phyloP scores from a whole-genome alignment of 2,113 vertebrate species.

The Callocephalon fimbriatum region DNA sequence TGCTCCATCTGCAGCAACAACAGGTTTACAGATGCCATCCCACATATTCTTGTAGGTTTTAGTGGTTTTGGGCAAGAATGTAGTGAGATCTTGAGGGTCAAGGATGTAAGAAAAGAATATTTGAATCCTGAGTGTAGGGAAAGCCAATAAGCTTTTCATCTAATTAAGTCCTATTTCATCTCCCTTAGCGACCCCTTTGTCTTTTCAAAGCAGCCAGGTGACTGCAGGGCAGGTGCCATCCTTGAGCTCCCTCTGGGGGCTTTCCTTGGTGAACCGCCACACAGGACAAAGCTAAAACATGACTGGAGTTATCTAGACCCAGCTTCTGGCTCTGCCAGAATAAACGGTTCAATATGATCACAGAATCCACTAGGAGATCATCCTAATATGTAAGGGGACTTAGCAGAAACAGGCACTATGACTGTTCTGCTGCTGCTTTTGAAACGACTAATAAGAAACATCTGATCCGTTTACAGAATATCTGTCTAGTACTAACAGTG shows the following conservation, averaged over 20 bases:
- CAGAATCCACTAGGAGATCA: rapidly evolving
- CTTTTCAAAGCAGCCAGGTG: background rate
- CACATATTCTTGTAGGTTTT: background rate
- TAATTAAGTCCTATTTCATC: background rate
- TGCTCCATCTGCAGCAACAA: rapidly evolving
- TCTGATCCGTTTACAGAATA: rapidly evolving
- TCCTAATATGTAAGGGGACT: background rate
- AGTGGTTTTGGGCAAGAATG: background rate
- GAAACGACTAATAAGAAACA: background rate
- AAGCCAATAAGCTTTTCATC: rapidly evolving
- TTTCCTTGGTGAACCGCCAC: background rate
- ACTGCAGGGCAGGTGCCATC: rapidly evolving
- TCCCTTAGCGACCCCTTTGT: background rate
- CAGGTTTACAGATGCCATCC: background rate
- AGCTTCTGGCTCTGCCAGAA: background rate
- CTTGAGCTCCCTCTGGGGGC: background rate
- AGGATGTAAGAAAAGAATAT: background rate
- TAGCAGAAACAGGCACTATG: rapidly evolving
- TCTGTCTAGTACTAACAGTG: background rate
- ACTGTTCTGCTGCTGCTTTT: background rate
- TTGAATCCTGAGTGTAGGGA: background rate
- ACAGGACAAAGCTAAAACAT: rapidly evolving
- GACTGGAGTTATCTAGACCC: rapidly evolving
- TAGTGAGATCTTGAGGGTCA: background rate
- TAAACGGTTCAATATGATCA: rapidly evolving